These are phyloP conservation scores for Neopipo cinnamomea DNA, from an alignment of 2,113 vertebrate species.

Conservation along the genomic window DNA sequence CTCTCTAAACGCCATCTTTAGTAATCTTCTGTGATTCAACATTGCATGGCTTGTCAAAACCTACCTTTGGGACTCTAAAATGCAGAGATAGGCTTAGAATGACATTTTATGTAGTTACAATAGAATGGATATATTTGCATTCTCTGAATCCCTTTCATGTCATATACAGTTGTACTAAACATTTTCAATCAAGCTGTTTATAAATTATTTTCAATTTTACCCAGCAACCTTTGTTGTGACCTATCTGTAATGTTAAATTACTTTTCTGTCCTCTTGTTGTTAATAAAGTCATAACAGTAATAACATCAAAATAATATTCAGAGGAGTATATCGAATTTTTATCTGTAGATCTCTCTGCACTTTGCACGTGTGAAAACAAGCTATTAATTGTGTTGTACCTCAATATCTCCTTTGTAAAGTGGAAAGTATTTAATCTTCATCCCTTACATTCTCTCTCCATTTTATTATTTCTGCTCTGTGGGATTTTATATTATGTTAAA, in stretches of 20 bases:
- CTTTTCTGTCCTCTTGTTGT: neutral
- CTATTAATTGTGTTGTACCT: neutral
- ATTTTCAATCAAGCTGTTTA: neutral
- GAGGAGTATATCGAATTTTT: neutral
- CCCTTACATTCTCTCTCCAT: neutral
- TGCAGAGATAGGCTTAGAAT: neutral
- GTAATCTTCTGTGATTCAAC: neutral
- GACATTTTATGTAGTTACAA: neutral
- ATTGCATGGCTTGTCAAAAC: neutral
- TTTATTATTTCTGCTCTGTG: conserved; percentile 26
- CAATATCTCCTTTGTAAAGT: neutral
- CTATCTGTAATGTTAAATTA: neutral
- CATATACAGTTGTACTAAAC: neutral
- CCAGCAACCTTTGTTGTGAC: neutral
- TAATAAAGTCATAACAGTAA: neutral
- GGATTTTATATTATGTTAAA: conserved; percentile 15
- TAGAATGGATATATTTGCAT: neutral
- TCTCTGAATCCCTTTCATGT: neutral
- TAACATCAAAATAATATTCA: neutral
- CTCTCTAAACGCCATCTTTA: neutral
- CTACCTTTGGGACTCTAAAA: neutral
- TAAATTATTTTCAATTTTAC: neutral
- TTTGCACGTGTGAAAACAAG: neutral
- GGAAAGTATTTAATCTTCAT: conserved; percentile 14
- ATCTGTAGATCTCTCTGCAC: neutral